Evolutionary conservation across 2,113 vertebrate species (phyloP).

Genomic region (human): DNA sequence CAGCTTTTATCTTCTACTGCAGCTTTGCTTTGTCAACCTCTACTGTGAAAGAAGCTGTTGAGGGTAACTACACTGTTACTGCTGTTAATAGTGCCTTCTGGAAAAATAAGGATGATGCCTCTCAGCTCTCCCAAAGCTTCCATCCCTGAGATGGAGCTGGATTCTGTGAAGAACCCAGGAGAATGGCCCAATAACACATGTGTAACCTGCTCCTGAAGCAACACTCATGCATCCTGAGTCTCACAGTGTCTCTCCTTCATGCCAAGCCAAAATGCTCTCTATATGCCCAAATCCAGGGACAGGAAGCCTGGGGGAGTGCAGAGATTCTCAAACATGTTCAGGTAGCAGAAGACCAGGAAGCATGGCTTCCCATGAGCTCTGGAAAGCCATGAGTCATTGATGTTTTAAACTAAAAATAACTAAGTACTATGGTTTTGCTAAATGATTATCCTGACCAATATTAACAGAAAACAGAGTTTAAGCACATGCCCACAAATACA

Average conservation of each 20-base stretch:
- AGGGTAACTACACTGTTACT: accelerated
- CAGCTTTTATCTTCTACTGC: background rate
- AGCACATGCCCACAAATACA: background rate
- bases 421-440: background rate
- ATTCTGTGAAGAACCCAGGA: background rate
- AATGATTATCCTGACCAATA: background rate
- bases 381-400: background rate
- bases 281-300: background rate
- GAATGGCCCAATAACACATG: background rate
- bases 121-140: background rate
- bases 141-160: background rate
- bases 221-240: background rate
- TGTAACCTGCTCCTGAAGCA: background rate
- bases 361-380: background rate
- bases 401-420: background rate
- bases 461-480: background rate
- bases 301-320: background rate
- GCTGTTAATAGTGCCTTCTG: background rate
- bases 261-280: background rate
- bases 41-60: background rate
- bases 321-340: background rate
- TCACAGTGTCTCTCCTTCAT: background rate
- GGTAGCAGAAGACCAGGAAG: background rate
- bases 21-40: background rate
- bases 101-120: background rate